Percentiles rank a stretch among this genome's conserved stretches.
Evolutionary conservation across 2,797 vertebrate species (phyloP).

Genomic region (Molossus molossus): DNA sequence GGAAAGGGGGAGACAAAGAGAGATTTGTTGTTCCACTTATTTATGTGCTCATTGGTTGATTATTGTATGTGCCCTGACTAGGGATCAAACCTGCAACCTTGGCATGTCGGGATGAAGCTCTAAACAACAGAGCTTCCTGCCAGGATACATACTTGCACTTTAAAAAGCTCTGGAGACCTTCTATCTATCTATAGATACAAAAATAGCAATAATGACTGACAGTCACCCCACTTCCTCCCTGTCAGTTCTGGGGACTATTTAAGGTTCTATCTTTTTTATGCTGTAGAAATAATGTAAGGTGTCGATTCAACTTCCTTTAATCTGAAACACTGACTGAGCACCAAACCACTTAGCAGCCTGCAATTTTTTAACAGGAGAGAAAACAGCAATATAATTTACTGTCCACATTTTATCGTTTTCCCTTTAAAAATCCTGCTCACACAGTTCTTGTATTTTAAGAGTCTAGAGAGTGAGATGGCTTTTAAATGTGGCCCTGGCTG

Average conservation of each 20-base stretch:
- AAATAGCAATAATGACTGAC: conserved; percentile 74
- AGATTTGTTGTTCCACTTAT: neutral
- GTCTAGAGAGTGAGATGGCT: conserved; percentile 45
- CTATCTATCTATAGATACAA: conserved; percentile 62
- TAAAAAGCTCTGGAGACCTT: conserved; percentile 68
- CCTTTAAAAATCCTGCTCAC: conserved; percentile 73
- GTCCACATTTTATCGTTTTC: conserved; percentile 84
- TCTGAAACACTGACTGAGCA: conserved; percentile 71
- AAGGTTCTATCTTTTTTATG: conserved; percentile 74
- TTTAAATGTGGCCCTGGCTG: conserved; percentile 67
- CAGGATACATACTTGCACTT: conserved; percentile 20
- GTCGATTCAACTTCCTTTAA: conserved; percentile 80
- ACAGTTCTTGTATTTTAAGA: conserved; percentile 73
- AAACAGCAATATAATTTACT: conserved; percentile 80
- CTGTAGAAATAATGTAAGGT: conserved; percentile 81
- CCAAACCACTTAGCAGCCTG: conserved; percentile 79
- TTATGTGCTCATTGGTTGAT: neutral
- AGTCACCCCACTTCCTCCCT: neutral
- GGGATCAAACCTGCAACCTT: neutral
- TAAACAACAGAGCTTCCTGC: neutral
- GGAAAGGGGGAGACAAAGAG: neutral
- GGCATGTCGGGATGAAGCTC: neutral
- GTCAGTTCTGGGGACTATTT: conserved; percentile 78
- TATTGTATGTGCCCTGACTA: neutral
- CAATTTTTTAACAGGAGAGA: conserved; percentile 72